Base-by-base conservation (phyloP, 2,888 invertebrate genomes). In the Ochropleura plecta region DNA sequence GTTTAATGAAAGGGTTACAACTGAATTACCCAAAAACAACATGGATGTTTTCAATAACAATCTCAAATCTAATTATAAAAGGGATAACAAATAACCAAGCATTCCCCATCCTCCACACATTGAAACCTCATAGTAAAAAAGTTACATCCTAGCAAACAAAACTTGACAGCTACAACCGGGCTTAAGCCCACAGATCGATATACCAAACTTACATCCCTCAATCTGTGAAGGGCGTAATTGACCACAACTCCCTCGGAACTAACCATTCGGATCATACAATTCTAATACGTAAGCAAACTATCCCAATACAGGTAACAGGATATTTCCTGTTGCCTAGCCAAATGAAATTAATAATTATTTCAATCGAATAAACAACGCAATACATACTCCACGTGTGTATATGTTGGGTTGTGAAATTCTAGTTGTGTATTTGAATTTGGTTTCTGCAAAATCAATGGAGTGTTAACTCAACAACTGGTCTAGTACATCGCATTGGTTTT, bases 301-400 rank as follows among this genome's bases (percentile, higher is more conserved):
- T 59, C 44, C 12, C 40, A 12, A 60, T 30, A 60, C 16, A 20
- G 49, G 40, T 8, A 48, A 5, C n/a, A 40, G 20, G 40, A 59
- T 40, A 44, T 69, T 65, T 55, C 30, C 53, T 46, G 10, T 7
- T 78, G 53, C 48, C 46, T 53, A 78, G 5, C 44, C 51, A 67
- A 79, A 57, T 66, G 48, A 78, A 71, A 70, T 78, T 51, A 77
- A 57, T 20, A 53, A 78, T 78, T 78, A 70, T 63, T 63, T 63
- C 66, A 62, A 66, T 79, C 48, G 48, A 79, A 79, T 63, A 55
- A 44, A 6, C 72, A 55, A 16, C 14, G 55, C 53, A 42, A 44
- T 81, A 60, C 55, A 68, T 16, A 44, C 16, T 20, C 20, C 5
- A 14, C 16, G 9, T 12, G 7, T 8, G 44, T 59, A n/a, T 20